phyloP scores from a whole-genome alignment of 2,113 vertebrate species.

The Chloropsis cyanopogon region DNA sequence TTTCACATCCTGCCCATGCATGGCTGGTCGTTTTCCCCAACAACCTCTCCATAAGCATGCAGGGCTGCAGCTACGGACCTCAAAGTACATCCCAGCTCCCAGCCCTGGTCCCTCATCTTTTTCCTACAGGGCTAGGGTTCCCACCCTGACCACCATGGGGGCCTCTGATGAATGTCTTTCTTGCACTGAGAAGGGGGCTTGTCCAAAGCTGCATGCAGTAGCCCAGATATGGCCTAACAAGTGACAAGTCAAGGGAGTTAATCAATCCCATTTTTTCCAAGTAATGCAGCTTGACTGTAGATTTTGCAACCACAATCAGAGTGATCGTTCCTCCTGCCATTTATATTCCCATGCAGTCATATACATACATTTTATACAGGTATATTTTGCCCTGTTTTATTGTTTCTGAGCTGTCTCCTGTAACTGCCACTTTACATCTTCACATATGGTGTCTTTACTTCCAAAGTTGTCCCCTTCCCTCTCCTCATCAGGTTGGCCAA shows the following conservation, averaged over 20 bases:
- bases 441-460: neutral
- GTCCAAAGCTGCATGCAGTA: neutral
- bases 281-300: neutral
- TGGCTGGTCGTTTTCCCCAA: fast-evolving
- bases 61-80: neutral
- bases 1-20: fast-evolving
- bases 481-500: neutral
- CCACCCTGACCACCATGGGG: neutral
- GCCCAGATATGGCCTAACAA: neutral
- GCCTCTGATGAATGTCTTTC: neutral
- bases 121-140: neutral
- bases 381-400: neutral
- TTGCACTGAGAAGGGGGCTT: neutral
- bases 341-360: neutral
- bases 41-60: fast-evolving
- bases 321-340: neutral
- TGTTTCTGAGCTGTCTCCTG: neutral
- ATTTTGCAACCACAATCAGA: neutral
- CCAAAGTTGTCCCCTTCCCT: neutral
- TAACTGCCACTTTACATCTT: neutral
- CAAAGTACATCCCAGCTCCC: neutral
- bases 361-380: neutral
- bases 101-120: neutral
- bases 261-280: neutral
- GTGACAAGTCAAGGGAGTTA: neutral